Conservation (phyloP, 2,113 vertebrate genomes). For the Noturus placidus region DNA sequence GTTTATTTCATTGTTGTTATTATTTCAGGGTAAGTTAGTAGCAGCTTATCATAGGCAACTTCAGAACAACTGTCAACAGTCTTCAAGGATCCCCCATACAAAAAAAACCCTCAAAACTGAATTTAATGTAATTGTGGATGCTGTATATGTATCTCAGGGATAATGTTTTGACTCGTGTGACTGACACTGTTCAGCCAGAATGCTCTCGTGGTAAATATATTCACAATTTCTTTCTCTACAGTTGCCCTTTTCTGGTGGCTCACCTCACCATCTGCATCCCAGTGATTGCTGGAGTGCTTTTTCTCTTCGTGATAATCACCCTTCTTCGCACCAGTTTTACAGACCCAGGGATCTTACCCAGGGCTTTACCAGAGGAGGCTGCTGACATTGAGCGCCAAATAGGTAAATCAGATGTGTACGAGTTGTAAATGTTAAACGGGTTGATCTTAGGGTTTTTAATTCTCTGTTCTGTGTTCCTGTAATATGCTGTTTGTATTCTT, state of each 20-base stretch:
- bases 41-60: background rate
- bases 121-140: background rate
- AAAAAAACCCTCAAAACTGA: background rate
- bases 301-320: slow-evolving; percentile 87
- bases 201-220: background rate
- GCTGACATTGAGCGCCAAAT: slow-evolving; percentile 90
- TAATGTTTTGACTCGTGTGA: background rate
- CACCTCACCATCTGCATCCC: slow-evolving; percentile 89
- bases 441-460: background rate
- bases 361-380: slow-evolving; percentile 89
- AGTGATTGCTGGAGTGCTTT: slow-evolving; percentile 84
- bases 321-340: slow-evolving; percentile 92
- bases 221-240: slow-evolving; percentile 55
- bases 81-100: too few relatives aligned
- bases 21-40: background rate
- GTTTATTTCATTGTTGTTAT: background rate
- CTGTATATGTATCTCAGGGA: background rate
- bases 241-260: slow-evolving; percentile 89
- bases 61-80: background rate
- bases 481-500: slow-evolving; percentile 41
- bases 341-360: slow-evolving; percentile 92
- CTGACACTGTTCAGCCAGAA: background rate
- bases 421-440: background rate
- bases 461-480: background rate
- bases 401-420: slow-evolving; percentile 71